These are phyloP conservation scores for Cyprinodon tularosa DNA, from an alignment of 2,113 vertebrate species.

Conservation along the genomic window DNA sequence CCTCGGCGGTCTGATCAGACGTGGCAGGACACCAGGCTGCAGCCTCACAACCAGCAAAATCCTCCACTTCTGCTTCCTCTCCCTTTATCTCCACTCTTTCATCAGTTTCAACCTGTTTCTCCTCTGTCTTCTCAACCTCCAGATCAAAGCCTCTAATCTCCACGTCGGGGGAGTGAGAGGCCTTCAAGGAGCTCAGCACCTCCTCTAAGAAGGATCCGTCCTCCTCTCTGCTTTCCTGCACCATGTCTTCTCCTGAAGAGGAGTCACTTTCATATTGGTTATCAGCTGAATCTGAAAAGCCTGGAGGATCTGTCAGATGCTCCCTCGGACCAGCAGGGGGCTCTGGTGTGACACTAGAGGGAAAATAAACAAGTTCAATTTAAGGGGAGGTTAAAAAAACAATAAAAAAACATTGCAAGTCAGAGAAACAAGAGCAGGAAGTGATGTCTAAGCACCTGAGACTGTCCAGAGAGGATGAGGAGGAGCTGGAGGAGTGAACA, in stretches of 20 bases:
- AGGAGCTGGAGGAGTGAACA: slow-evolving; percentile 41
- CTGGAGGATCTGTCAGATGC: slow-evolving; percentile 41
- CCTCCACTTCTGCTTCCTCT: slow-evolving; percentile 12
- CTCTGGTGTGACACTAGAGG: slow-evolving; percentile 54
- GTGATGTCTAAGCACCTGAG: slow-evolving; percentile 43
- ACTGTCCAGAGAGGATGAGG: slow-evolving; percentile 48
- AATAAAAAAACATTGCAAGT: slow-evolving; percentile 1
- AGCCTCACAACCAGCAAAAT: slow-evolving; percentile 11
- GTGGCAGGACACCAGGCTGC: neutral
- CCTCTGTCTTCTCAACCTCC: slow-evolving; percentile 34
- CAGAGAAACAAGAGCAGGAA: neutral
- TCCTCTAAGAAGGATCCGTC: slow-evolving; percentile 77
- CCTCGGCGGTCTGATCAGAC: neutral
- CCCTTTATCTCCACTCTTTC: slow-evolving; percentile 20
- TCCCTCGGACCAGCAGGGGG: slow-evolving; percentile 51
- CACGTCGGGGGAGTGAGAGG: slow-evolving; percentile 39
- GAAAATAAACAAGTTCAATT: slow-evolving; percentile 18
- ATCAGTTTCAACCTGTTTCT: slow-evolving; percentile 10
- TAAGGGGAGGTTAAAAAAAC: neutral
- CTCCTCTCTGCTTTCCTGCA: slow-evolving; percentile 32
- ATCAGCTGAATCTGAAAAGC: neutral
- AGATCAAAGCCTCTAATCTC: slow-evolving; percentile 43
- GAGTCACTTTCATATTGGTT: slow-evolving; percentile 7
- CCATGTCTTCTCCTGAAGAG: slow-evolving; percentile 17
- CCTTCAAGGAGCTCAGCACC: slow-evolving; percentile 78